phyloP scores from a whole-genome alignment of 2,797 vertebrate genomes.

The Hippopotamyrus pictus region DNA sequence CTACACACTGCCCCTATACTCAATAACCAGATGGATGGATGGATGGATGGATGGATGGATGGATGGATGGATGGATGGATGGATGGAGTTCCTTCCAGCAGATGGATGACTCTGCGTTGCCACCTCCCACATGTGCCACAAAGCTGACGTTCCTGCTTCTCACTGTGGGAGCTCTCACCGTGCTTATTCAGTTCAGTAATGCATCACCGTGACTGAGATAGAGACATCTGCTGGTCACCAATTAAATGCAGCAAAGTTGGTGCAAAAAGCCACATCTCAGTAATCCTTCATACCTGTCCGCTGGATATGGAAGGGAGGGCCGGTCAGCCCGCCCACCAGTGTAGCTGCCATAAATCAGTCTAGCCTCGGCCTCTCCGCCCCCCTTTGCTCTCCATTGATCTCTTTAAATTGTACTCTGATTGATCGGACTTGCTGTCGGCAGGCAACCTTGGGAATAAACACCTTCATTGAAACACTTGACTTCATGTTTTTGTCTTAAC shows the following conservation, averaged over 20 bases:
- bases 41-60: neutral
- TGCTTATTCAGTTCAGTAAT: neutral
- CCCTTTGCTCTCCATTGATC: constrained; percentile 12
- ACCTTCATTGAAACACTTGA: neutral
- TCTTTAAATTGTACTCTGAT: neutral
- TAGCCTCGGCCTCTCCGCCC: neutral
- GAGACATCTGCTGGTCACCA: constrained; percentile 17
- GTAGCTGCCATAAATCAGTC: constrained; percentile 4
- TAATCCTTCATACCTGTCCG: neutral
- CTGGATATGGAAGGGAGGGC: neutral
- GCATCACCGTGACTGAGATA: neutral
- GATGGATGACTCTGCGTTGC: neutral
- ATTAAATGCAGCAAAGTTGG: neutral
- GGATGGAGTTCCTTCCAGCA: neutral
- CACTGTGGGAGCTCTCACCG: neutral
- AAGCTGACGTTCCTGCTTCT: neutral
- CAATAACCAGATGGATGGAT: neutral
- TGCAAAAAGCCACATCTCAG: neutral
- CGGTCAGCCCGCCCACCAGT: neutral
- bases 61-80: neutral
- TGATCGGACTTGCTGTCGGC: neutral
- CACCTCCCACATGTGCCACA: neutral
- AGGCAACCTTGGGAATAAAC: neutral
- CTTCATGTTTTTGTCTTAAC: neutral
- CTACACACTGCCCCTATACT: neutral